Evolutionary conservation across 2,888 invertebrate species (phyloP).

Genomic region (Papilio gigon): DNA sequence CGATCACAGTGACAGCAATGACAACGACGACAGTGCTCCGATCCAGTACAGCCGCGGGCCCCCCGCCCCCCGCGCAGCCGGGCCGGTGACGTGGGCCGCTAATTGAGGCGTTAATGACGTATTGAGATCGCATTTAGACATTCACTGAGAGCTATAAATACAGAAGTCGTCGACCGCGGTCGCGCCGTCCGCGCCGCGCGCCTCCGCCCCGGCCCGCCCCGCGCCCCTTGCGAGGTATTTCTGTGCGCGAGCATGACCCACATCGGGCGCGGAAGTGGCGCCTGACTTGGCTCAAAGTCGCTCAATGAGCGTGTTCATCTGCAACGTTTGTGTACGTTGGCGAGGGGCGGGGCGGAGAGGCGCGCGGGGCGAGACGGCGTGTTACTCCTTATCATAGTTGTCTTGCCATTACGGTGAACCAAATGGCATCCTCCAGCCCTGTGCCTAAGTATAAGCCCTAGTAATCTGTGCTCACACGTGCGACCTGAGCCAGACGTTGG

Average conservation of each 20-base stretch:
- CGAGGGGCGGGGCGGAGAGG: background rate
- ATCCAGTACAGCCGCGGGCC: background rate
- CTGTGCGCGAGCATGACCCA: conserved; percentile 30
- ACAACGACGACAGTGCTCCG: background rate
- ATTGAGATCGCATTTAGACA: conserved; percentile 15
- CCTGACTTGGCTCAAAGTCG: background rate
- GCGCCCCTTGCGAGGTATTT: conserved; percentile 12
- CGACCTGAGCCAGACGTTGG: too few species aligned
- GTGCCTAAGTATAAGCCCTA: too few species aligned
- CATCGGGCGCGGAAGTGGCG: conserved; percentile 31
- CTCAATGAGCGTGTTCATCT: conserved; percentile 10
- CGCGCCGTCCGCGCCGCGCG: background rate
- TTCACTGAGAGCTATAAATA: conserved; percentile 16
- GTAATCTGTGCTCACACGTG: too few species aligned
- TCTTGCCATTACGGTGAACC: too few species aligned
- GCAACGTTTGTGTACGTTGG: too few species aligned
- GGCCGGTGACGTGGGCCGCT: background rate
- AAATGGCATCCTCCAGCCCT: too few species aligned
- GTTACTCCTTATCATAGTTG: too few species aligned
- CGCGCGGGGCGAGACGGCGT: background rate
- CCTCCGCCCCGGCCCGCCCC: background rate
- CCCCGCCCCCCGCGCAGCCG: background rate
- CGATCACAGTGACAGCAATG: background rate
- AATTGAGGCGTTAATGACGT: conserved; percentile 20
- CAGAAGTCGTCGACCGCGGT: conserved; percentile 28